Conservation (phyloP, 2,888 invertebrate genomes). For the Tubulanus polymorphus region DNA sequence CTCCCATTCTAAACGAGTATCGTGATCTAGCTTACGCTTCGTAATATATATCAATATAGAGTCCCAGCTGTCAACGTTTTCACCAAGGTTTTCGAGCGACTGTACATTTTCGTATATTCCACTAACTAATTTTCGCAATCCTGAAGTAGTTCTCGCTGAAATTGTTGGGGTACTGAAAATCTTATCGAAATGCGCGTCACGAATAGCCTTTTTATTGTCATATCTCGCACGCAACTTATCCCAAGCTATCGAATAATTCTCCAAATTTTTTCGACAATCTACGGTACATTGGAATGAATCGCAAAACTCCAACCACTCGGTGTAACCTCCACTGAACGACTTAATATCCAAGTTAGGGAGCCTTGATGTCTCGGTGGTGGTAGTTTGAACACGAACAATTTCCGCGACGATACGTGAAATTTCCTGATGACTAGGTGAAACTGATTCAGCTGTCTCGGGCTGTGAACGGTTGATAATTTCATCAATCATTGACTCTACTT, state of each 20-base stretch:
- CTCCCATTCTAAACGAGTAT: not conserved
- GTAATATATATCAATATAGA: not conserved
- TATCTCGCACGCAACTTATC: not conserved
- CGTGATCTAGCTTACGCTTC: not conserved
- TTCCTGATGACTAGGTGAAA: not conserved
- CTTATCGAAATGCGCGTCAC: not conserved
- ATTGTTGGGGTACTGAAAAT: not conserved
- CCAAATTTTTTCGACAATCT: not conserved
- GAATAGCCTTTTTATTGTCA: not conserved
- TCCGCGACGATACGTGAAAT: too few relatives aligned
- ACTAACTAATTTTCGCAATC: not conserved
- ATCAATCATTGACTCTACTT: not conserved
- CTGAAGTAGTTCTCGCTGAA: not conserved
- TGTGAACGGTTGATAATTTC: not conserved
- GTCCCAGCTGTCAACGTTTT: not conserved
- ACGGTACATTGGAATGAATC: not conserved
- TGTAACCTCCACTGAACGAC: not conserved
- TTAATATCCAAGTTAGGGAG: not conserved
- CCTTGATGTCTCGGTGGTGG: too few relatives aligned
- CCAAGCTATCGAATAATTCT: not conserved
- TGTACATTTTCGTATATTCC: not conserved
- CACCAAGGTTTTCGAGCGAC: not conserved
- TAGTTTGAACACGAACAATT: too few relatives aligned
- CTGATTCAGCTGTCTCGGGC: not conserved
- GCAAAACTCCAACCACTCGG: not conserved